Evolutionary conservation across 2,888 invertebrate species (phyloP), one percentile per base, ranked within the genome.

Genomic region (Acronicta psi): DNA sequence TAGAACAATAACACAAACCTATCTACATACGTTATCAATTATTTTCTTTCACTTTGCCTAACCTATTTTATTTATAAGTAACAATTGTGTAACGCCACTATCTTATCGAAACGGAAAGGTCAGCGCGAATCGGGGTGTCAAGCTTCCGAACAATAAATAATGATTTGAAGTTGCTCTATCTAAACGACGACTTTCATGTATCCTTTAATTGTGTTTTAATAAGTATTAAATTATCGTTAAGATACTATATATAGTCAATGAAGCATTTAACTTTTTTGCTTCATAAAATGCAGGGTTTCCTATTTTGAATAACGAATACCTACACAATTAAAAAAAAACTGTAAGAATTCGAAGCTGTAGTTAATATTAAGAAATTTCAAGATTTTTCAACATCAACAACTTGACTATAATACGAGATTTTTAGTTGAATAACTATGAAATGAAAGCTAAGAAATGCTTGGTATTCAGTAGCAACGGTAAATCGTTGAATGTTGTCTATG

Each of bases 41-140:
- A 69, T 74, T 80, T 82, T 82, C 81, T 82, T 82, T 82, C 71
- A 57, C 71, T 81, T 80, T 72, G 72, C 54, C 73, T 77, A 81
- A 82, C 81, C 79, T 69, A 80, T 73, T 74, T 80, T 79, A 71
- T 78, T 79, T 75, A 69, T 79, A 81, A 76, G 69, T 77, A 78
- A 69, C 57, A 69, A 75, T 88, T 89, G 87, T 83, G 87, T 89
- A 86, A 86, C 75, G 67, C 52, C 44, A 59, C 69, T 92, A 91
- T 91, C 91, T 92, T 90, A 92, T 92, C 92, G 38, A 61, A 89
- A 87, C 90, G 90, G 90, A 91, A 91, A 92, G 92, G 91, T 91
- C 91, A 87, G 77, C 80, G 80, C 83, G 80, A 86, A 88, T 85
- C 82, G 72, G 77, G 79, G 80, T 84, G 86, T 85, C 86, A 83